Conservation (phyloP, 1,140 invertebrate genomes). For the Hycleus cichorii region DNA sequence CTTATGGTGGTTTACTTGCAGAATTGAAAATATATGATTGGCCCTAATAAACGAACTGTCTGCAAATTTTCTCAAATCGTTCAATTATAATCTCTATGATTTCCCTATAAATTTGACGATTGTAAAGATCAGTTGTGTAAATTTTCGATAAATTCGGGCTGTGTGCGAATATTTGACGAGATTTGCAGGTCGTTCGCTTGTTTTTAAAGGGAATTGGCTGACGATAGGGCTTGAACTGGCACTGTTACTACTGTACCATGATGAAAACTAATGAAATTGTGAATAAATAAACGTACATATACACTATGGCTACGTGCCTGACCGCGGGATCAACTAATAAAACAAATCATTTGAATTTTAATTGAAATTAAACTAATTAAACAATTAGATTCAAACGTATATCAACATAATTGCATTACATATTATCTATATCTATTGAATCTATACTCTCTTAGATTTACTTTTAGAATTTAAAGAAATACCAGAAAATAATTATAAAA, state of each 20-base stretch:
- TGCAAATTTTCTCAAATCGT: neutral
- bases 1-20: too few relatives aligned
- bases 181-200: too few relatives aligned
- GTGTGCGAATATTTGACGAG: too few relatives aligned
- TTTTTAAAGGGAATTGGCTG: too few relatives aligned
- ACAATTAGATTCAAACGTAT: conserved; percentile 32
- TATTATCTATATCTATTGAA: conserved; percentile 33
- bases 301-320: conserved; percentile 38
- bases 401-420: conserved; percentile 37
- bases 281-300: conserved; percentile 26
- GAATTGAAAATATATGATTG: too few relatives aligned
- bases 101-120: too few relatives aligned
- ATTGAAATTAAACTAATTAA: conserved; percentile 32
- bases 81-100: too few relatives aligned
- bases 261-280: too few relatives aligned
- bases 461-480: conserved; percentile 26
- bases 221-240: conserved; percentile 35
- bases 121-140: too few relatives aligned
- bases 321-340: conserved; percentile 41
- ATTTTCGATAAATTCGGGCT: too few relatives aligned
- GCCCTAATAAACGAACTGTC: too few relatives aligned
- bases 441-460: conserved; percentile 31
- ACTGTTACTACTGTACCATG: conserved; percentile 24
- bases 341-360: conserved; percentile 39
- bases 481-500: too few relatives aligned